These are phyloP conservation scores for Drosophila sulfurigaster DNA, from an alignment of 1,140 invertebrate species.

Conservation along the genomic window DNA sequence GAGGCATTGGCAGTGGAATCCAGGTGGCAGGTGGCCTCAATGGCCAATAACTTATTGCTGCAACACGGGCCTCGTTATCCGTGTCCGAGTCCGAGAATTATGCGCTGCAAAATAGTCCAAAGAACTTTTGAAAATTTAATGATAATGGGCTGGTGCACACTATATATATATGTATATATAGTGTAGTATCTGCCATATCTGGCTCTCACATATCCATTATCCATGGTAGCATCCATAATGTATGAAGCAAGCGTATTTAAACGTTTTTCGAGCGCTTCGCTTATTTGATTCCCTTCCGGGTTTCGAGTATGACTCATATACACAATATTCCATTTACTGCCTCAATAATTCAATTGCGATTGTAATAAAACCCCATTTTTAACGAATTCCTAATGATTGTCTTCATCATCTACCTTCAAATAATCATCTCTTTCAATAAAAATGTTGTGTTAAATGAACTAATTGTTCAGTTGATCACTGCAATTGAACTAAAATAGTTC, in stretches of 20 bases:
- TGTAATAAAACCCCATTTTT: too few relatives aligned
- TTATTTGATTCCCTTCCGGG: conserved; percentile 14
- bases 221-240: conserved; percentile 64
- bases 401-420: too few relatives aligned
- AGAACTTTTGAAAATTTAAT: conserved; percentile 78
- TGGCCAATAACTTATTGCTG: conserved; percentile 70
- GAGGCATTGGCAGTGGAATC: conserved; percentile 8
- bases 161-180: conserved; percentile 31
- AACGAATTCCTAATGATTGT: too few relatives aligned
- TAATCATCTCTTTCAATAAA: too few relatives aligned
- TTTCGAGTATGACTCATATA: neutral
- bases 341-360: conserved; percentile 3
- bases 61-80: neutral
- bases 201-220: conserved; percentile 42
- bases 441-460: too few relatives aligned
- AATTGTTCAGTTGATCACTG: too few relatives aligned
- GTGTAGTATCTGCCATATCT: neutral
- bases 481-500: too few relatives aligned
- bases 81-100: conserved; percentile 42
- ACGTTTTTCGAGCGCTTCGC: conserved; percentile 21
- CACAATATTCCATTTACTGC: neutral
- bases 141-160: conserved; percentile 56
- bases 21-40: conserved; percentile 69
- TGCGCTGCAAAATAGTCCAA: conserved; percentile 61
- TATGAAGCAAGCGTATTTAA: conserved; percentile 55